Base-by-base conservation (phyloP, 2,888 invertebrate species). In the Cinara cedri region DNA sequence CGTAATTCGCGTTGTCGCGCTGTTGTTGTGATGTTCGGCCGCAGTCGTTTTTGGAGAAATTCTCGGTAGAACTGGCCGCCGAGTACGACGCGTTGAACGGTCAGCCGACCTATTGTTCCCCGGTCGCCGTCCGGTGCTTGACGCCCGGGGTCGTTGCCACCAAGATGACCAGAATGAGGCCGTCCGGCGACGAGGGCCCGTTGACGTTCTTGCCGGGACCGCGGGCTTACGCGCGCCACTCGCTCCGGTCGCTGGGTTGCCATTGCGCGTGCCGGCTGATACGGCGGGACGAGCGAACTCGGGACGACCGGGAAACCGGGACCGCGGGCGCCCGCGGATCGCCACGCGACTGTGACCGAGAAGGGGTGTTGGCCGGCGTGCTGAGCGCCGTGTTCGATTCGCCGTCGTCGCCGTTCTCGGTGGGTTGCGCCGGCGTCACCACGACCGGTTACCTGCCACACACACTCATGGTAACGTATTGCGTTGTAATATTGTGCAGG, bases 91-190 rank as follows among this genome's bases (percentile, higher is more conserved):
- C 60, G 87, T n/a, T n/a, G n/a, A n/a, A 89, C 60, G 93, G 1
- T 13, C 14, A 34, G 2, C 3, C 9, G 9, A 1, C 84, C n/a
- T n/a, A n/a, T 87, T 88, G 19, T 89, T 90, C 60, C 87, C 89
- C 94, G 1, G 90, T 95, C 26, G 89, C 90, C 6, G 87, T 95
- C 10, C 96, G 97, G 87, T 91, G 93, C 84, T 88, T 97, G 0
- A 87, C 92, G 80, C 97, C 97, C 0, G 95, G 94, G 2, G 94
- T 93, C 83, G 96, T 97, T 0, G 94, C 94, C 42, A 95, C 96
- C 0, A 96, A 96, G 84, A 94, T 96, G 93, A 91, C 93, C 13
- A 93, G 93, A 84, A 92, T 96, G 80, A 88, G 89, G 6, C 8
- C 46, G 2, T 19, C 19, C 14, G n/a, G 11, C 24, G 24, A 24